Conservation (phyloP, 2,113 vertebrate species). For the Tyrannus savana region DNA sequence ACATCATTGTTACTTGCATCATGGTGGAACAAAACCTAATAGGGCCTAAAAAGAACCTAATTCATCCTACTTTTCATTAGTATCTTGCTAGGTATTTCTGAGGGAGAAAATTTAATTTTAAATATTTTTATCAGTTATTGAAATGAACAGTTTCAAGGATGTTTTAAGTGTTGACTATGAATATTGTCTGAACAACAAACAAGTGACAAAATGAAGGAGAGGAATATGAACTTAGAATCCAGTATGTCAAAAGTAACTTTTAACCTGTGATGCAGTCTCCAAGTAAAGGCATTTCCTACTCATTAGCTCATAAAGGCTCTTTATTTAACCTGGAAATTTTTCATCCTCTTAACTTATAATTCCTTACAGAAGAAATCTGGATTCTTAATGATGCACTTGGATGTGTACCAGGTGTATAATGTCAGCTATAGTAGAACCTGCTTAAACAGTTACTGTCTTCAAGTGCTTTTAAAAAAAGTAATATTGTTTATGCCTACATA, state of each 20-base stretch:
- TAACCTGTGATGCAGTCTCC: neutral
- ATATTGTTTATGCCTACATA: neutral
- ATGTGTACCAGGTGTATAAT: neutral
- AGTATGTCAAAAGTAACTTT: neutral
- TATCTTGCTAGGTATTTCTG: neutral
- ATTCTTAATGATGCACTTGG: neutral
- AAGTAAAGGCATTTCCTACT: neutral
- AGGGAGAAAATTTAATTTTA: neutral
- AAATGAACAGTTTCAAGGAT: neutral
- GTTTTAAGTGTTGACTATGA: neutral
- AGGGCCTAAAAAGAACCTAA: neutral
- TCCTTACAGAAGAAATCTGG: neutral
- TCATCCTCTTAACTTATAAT: neutral
- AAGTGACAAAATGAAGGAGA: neutral
- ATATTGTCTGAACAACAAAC: neutral
- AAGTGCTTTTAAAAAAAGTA: neutral
- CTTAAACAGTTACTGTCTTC: neutral
- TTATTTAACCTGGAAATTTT: neutral
- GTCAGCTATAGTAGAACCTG: neutral
- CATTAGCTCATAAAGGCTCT: neutral
- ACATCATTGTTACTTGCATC: neutral
- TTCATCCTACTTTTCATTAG: neutral
- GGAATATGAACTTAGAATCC: neutral
- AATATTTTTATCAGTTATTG: neutral
- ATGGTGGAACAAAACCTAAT: neutral